Conservation (phyloP, 2,113 vertebrate genomes). For the Aplodontia rufa region DNA sequence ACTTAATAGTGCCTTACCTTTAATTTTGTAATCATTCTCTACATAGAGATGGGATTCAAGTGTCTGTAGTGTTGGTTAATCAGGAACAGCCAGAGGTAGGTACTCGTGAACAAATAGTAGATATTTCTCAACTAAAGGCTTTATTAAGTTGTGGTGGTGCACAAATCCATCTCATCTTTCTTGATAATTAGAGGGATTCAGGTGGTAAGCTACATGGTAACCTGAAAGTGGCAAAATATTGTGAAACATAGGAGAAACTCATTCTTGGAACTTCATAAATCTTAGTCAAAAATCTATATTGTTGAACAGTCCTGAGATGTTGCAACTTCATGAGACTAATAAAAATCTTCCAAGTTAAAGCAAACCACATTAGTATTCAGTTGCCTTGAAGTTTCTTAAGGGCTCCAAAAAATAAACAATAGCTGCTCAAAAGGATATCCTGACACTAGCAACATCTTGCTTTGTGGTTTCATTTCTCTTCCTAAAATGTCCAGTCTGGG, state of each 20-base stretch:
- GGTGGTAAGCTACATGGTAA: background rate
- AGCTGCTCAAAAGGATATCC: background rate
- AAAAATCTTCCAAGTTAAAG: background rate
- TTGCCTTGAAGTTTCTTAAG: background rate
- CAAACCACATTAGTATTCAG: background rate
- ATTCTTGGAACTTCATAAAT: constrained; percentile 14
- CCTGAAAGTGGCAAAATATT: background rate
- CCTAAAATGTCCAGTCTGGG: background rate
- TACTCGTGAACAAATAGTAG: background rate
- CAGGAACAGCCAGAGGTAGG: background rate
- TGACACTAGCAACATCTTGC: background rate
- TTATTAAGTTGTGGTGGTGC: background rate
- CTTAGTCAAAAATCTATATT: background rate
- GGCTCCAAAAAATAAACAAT: background rate
- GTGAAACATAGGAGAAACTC: background rate
- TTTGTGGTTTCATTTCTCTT: background rate
- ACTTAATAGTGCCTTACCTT: background rate
- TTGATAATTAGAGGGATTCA: background rate
- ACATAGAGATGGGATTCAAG: background rate
- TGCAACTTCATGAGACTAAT: background rate
- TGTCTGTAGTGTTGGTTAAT: background rate
- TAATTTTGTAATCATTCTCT: background rate
- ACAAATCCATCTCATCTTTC: background rate
- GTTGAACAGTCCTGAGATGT: background rate
- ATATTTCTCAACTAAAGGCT: background rate